Evolutionary conservation across 2,888 invertebrate species (phyloP).

Genomic region (Tetragonisca angustula): DNA sequence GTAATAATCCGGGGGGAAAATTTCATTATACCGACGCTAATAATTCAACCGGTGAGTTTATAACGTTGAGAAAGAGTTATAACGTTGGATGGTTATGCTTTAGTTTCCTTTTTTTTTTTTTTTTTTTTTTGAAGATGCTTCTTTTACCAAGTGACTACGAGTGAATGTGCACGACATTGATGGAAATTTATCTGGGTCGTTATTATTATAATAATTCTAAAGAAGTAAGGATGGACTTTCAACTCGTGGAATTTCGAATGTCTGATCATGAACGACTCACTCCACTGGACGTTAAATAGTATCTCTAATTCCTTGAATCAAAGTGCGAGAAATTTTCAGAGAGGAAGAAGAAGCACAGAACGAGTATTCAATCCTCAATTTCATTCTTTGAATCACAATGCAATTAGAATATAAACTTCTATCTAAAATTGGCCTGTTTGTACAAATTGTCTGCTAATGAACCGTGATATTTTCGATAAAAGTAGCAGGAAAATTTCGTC

Average conservation of each 20-base stretch:
- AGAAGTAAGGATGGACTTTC: too few species aligned
- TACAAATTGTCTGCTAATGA: neutral
- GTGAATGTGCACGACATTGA: neutral
- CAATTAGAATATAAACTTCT: neutral
- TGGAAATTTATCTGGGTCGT: neutral
- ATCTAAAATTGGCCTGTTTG: too few species aligned
- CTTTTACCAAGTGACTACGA: neutral
- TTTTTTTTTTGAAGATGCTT: neutral
- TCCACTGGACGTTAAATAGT: neutral
- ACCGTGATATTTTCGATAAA: neutral
- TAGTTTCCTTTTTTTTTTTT: neutral
- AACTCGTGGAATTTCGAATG: neutral
- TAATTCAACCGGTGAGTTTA: constrained; percentile 60
- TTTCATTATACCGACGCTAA: constrained; percentile 69
- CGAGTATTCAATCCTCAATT: neutral
- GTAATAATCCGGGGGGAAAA: constrained; percentile 69
- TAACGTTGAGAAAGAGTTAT: constrained; percentile 41
- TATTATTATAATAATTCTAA: neutral
- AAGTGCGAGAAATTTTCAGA: neutral
- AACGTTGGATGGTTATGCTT: neutral
- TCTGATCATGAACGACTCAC: neutral
- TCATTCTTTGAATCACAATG: neutral
- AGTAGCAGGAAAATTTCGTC: neutral
- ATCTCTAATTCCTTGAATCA: neutral
- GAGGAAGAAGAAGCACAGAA: neutral